A percentile compares a stretch with the other conserved stretches of the same genome.
These are phyloP conservation scores for Tragopan temminckii DNA, from an alignment of 2,797 vertebrate genomes.

Conservation along the genomic window DNA sequence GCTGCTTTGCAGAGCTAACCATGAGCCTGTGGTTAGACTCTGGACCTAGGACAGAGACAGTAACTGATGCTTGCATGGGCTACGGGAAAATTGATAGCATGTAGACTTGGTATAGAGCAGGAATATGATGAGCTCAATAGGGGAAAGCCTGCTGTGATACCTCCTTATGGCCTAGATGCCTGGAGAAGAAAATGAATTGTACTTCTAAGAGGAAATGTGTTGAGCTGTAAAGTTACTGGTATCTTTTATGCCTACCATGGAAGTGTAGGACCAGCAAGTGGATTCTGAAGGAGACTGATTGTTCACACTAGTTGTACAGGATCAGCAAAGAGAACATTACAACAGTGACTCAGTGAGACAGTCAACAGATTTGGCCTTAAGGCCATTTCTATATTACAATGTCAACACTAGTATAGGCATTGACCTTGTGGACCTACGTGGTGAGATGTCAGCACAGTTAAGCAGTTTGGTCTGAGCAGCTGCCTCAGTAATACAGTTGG, in stretches of 20 bases:
- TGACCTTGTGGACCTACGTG: accelerated
- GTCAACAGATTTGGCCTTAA: neutral
- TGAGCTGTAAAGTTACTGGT: neutral
- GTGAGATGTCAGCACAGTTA: neutral
- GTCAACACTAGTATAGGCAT: neutral
- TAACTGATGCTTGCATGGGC: neutral
- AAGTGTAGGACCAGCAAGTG: neutral
- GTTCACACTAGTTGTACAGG: accelerated
- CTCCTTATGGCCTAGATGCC: neutral
- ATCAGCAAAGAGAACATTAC: neutral
- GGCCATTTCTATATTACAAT: neutral
- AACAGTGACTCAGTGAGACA: accelerated
- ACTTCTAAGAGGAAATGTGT: neutral
- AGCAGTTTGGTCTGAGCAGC: neutral
- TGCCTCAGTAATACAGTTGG: neutral
- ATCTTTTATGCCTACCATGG: accelerated
- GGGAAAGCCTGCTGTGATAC: neutral
- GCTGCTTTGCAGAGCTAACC: neutral
- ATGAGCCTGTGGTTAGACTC: neutral
- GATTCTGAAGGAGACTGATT: neutral
- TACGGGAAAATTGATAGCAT: neutral
- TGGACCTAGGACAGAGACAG: neutral
- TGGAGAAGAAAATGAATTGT: neutral
- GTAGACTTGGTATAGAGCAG: neutral
- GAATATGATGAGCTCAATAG: neutral